Evolutionary conservation across 2,797 vertebrate species (phyloP).

Genomic region (Pantherophis alleghaniensis): DNA sequence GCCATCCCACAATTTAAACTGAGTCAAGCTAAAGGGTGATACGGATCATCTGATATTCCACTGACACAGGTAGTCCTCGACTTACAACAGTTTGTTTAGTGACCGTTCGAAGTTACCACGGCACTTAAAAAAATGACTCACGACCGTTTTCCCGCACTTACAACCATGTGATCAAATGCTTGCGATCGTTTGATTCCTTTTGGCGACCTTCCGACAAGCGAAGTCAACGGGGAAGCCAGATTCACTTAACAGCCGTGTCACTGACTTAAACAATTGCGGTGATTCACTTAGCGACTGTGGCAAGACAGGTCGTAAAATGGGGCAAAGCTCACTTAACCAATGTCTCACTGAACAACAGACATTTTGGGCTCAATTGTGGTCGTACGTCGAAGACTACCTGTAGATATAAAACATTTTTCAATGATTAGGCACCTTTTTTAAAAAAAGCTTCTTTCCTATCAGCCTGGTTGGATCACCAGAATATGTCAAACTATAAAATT

Average conservation of each 20-base stretch:
- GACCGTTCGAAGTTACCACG: no score
- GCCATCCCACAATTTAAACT: not conserved
- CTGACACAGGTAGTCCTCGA: not conserved
- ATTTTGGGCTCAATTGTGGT: not conserved
- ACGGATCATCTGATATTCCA: not conserved
- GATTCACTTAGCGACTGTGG: not conserved
- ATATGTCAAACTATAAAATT: conserved; percentile 25
- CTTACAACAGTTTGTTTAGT: not conserved
- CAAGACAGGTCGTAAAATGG: not conserved
- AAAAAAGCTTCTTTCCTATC: not conserved
- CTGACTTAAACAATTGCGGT: no score
- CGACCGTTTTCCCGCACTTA: not conserved
- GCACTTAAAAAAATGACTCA: not conserved
- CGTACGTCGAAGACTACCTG: not conserved
- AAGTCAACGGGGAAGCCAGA: not conserved
- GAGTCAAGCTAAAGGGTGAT: not conserved
- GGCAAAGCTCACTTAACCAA: not conserved
- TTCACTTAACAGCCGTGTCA: not conserved
- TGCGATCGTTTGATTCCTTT: not conserved
- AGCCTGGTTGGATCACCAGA: conserved; percentile 10
- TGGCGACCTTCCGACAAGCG: not conserved
- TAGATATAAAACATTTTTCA: conserved; percentile 34
- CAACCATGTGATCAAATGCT: not conserved
- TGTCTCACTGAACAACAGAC: not conserved
- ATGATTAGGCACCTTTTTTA: conserved; percentile 39